These are phyloP conservation scores for Euproctis similis DNA, from an alignment of 2,888 invertebrate species.

Conservation along the genomic window DNA sequence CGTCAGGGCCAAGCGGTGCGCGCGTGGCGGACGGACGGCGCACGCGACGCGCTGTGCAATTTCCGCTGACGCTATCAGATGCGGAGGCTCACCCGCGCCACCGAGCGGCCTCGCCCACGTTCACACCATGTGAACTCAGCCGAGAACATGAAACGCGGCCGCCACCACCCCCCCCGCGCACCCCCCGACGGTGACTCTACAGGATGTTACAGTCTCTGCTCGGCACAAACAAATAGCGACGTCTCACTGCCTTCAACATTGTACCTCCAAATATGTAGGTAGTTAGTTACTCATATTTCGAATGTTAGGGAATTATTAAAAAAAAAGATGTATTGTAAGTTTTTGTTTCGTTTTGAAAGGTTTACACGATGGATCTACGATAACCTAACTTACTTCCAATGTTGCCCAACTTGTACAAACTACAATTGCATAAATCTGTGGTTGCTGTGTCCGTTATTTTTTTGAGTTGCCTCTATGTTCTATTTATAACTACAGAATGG, in stretches of 20 bases:
- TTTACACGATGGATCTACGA: no score
- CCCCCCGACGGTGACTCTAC: slow-evolving; percentile 12
- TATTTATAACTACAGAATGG: no score
- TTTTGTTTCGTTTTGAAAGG: no score
- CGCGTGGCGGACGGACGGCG: slow-evolving; percentile 28
- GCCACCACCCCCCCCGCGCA: neutral
- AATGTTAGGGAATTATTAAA: no score
- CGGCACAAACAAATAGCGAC: slow-evolving; percentile 26
- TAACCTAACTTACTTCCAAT: no score
- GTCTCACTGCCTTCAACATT: slow-evolving; percentile 2
- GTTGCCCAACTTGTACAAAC: no score
- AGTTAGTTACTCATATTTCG: no score
- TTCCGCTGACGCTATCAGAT: slow-evolving; percentile 67
- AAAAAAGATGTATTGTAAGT: no score
- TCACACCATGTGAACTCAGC: slow-evolving; percentile 38
- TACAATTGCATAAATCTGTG: no score
- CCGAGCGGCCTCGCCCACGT: slow-evolving; percentile 27
- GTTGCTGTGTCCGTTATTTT: no score
- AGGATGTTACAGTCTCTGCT: slow-evolving; percentile 26
- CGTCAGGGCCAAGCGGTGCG: slow-evolving; percentile 54
- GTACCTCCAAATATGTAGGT: no score
- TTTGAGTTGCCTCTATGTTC: no score
- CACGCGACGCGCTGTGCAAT: slow-evolving; percentile 66
- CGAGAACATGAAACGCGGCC: slow-evolving; percentile 28
- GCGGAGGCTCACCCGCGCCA: slow-evolving; percentile 47